Conservation (phyloP, 2,113 vertebrate genomes). For the Micromys minutus region DNA sequence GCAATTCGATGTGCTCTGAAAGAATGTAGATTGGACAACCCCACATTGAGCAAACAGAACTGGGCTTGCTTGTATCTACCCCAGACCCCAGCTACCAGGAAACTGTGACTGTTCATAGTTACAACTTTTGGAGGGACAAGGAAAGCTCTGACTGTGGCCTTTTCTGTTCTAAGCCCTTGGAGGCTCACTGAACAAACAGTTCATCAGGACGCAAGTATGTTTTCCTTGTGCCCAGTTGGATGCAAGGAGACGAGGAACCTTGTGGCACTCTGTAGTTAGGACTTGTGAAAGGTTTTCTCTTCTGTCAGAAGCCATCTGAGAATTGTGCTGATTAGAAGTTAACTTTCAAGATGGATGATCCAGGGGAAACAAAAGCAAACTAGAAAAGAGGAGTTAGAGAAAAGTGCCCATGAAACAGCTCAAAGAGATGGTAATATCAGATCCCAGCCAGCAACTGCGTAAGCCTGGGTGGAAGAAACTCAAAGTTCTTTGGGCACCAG, state of each 20-base stretch:
- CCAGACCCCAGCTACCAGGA: not conserved
- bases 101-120: not conserved
- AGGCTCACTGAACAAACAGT: not conserved
- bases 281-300: not conserved
- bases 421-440: not conserved
- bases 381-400: not conserved
- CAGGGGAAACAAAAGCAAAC: conserved; percentile 1
- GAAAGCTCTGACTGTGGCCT: not conserved
- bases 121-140: not conserved
- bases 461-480: conserved; percentile 14
- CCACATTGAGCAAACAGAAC: not conserved
- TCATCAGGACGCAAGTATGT: not conserved
- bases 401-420: not conserved
- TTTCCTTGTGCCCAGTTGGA: too few relatives aligned
- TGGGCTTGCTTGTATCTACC: not conserved
- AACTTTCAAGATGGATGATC: not conserved
- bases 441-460: conserved; percentile 10
- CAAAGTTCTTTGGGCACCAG: too few relatives aligned
- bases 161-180: conserved; percentile 7
- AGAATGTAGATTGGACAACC: not conserved
- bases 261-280: not conserved
- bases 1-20: not conserved
- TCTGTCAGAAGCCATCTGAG: not conserved
- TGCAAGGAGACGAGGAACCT: not conserved
- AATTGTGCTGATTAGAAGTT: conserved; percentile 25